phyloP scores from a whole-genome alignment of 2,113 vertebrate genomes.

The Apodemus speciosus region DNA sequence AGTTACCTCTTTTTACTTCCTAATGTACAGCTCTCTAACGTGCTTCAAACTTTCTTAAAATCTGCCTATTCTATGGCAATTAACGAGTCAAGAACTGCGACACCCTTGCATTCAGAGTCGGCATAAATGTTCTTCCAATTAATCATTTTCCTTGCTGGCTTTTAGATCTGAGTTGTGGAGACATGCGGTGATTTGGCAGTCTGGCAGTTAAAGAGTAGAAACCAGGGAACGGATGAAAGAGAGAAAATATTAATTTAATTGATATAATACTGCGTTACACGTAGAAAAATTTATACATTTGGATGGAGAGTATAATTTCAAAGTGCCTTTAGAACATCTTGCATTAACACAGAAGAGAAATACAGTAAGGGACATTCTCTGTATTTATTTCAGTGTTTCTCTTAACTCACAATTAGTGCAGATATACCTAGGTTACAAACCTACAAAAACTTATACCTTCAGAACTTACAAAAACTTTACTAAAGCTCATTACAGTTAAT shows the following conservation, averaged over 20 bases:
- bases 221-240: not conserved
- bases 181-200: not conserved
- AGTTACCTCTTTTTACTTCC: constrained; percentile 22
- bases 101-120: not conserved
- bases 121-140: not conserved
- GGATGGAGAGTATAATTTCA: not conserved
- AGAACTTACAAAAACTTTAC: not conserved
- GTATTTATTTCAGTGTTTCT: constrained; percentile 4
- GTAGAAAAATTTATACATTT: not conserved
- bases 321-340: constrained; percentile 5
- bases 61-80: not conserved
- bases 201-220: not conserved
- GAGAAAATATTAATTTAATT: constrained; percentile 1
- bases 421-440: not conserved
- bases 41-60: constrained; percentile 12
- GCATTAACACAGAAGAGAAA: not conserved
- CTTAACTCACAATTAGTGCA: not conserved
- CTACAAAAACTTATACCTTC: not conserved
- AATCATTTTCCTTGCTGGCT: not conserved
- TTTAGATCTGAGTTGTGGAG: not conserved
- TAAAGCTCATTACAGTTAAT: constrained; percentile 16
- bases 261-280: not conserved
- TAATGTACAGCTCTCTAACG: constrained; percentile 27
- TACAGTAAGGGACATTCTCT: not conserved
- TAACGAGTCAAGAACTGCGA: constrained; percentile 14